These are phyloP conservation scores for Acrocephalus kingi DNA, from an alignment of 2,113 vertebrate species.

Conservation along the genomic window DNA sequence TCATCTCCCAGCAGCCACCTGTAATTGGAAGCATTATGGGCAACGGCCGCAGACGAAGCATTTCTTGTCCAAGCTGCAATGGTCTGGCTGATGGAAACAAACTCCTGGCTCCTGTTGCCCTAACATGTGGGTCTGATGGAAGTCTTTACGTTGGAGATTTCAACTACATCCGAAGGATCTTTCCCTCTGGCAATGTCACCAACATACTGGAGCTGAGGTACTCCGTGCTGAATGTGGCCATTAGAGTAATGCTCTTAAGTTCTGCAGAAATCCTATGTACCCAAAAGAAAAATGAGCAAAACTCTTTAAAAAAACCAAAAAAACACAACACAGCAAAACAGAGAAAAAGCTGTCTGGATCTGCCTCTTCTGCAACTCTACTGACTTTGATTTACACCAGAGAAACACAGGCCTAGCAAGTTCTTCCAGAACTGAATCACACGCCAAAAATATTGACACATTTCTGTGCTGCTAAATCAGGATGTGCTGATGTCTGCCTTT, in stretches of 20 bases:
- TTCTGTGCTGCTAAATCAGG: conserved; percentile 21
- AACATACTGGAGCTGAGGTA: conserved; percentile 97
- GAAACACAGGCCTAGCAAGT: not conserved
- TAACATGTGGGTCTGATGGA: conserved; percentile 91
- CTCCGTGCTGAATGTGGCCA: not conserved
- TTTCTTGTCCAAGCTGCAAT: conserved; percentile 98
- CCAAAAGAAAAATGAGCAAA: not conserved
- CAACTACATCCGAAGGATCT: conserved; percentile 97
- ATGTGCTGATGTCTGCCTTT: not conserved
- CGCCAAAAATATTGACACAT: not conserved
- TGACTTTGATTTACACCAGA: conserved; percentile 29
- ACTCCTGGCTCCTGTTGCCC: conserved; percentile 92
- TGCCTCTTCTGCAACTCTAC: conserved; percentile 1
- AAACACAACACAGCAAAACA: not conserved
- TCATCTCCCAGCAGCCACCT: conserved; percentile 96
- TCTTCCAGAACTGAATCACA: not conserved
- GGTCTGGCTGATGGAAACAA: conserved; percentile 98
- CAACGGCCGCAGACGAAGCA: conserved; percentile 92
- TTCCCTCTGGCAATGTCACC: conserved; percentile 96
- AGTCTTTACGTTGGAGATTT: conserved; percentile 98
- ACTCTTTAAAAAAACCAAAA: not conserved
- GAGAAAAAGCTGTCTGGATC: not conserved
- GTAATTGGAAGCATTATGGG: conserved; percentile 98
- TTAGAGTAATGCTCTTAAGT: not conserved
- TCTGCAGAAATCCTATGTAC: not conserved